Conservation (phyloP, 2,113 vertebrate genomes). For the Leiothrix lutea region DNA sequence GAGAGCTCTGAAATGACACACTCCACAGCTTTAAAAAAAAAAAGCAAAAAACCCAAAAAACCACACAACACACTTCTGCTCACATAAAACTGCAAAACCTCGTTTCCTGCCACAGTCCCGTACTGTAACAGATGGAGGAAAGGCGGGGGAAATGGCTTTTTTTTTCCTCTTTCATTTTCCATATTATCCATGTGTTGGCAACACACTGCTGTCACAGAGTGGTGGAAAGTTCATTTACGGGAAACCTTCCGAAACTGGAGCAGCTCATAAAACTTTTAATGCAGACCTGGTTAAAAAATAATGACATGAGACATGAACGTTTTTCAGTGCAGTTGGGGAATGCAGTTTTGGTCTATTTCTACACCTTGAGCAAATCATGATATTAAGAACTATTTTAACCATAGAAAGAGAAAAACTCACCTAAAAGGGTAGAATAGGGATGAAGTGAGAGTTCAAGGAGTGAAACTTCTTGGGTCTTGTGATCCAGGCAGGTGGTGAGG, state of each 20-base stretch:
- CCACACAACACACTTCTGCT: constrained; percentile 43
- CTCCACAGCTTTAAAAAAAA: constrained; percentile 1
- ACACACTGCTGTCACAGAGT: constrained; percentile 25
- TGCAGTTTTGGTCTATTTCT: neutral
- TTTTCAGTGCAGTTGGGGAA: neutral
- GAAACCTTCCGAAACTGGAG: constrained; percentile 62
- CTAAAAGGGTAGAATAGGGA: neutral
- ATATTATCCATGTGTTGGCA: constrained; percentile 61
- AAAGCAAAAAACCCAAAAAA: neutral
- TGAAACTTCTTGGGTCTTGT: neutral
- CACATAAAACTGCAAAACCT: constrained; percentile 53
- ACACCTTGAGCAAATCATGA: neutral
- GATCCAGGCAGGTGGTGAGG: neutral
- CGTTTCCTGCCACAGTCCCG: constrained; percentile 58
- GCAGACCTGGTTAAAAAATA: constrained; percentile 61
- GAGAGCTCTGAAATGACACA: constrained; percentile 45
- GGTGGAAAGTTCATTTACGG: constrained; percentile 69
- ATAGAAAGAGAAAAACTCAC: neutral
- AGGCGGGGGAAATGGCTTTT: neutral
- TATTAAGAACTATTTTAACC: constrained; percentile 4
- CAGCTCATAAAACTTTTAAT: constrained; percentile 62
- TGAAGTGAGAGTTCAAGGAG: neutral
- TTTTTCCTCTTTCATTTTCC: constrained; percentile 51
- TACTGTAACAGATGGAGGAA: constrained; percentile 59
- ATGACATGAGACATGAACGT: neutral